Evolutionary conservation across 2,113 vertebrate species (phyloP).

Genomic region (Corythoichthys haematopterus): DNA sequence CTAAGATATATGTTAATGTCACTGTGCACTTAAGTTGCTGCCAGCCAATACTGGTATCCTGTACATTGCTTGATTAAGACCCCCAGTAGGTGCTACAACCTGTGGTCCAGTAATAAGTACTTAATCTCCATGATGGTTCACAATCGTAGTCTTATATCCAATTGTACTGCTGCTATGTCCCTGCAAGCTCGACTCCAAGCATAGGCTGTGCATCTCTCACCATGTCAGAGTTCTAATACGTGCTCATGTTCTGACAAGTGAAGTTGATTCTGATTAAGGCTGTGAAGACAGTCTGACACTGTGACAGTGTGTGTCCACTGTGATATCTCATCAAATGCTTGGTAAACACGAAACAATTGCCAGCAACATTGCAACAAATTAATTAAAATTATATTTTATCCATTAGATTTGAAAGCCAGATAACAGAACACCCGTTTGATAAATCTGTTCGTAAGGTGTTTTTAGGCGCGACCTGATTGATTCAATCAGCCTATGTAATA

Average conservation of each 20-base stretch:
- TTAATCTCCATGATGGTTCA: slow-evolving; percentile 39
- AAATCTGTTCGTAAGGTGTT: too few relatives aligned
- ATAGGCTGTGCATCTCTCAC: slow-evolving; percentile 41
- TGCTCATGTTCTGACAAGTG: slow-evolving; percentile 29
- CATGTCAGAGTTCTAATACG: slow-evolving; percentile 28
- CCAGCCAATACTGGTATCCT: slow-evolving; percentile 6
- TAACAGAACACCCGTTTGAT: too few relatives aligned
- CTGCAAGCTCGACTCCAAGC: slow-evolving; percentile 39
- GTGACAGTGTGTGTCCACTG: not conserved
- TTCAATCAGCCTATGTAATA: too few relatives aligned
- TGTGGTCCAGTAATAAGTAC: slow-evolving; percentile 38
- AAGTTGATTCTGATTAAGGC: slow-evolving; percentile 35
- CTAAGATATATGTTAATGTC: slow-evolving; percentile 61
- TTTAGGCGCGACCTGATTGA: too few relatives aligned
- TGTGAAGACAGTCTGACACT: slow-evolving; percentile 22
- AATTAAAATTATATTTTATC: not conserved
- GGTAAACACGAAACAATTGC: not conserved
- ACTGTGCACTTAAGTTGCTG: slow-evolving; percentile 26
- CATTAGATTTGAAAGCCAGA: not conserved
- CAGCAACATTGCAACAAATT: not conserved
- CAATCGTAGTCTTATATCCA: slow-evolving; percentile 30
- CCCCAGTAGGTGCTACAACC: slow-evolving; percentile 39
- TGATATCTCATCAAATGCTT: not conserved
- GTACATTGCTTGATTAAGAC: slow-evolving; percentile 32
- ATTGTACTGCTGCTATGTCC: slow-evolving; percentile 37